A percentile compares a stretch with the other conserved stretches of the same genome.
These are phyloP conservation scores for Pogonognathellus flavescens DNA, from an alignment of 1,140 invertebrate genomes.

Conservation along the genomic window DNA sequence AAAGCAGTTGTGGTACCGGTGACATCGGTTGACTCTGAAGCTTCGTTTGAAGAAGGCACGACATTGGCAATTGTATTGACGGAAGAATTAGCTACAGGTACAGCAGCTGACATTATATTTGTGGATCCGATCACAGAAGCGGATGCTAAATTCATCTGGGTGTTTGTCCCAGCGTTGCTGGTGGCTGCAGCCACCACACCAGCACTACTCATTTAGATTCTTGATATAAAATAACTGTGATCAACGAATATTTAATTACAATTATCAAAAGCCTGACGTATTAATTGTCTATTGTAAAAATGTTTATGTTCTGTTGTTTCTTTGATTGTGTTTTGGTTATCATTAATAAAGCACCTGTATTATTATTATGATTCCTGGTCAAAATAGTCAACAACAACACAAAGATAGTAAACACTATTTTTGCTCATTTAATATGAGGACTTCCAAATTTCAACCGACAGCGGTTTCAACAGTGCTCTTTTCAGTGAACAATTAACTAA, in stretches of 20 bases:
- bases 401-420: background rate
- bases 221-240: background rate
- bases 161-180: background rate
- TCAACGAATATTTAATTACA: background rate
- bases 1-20: slow-evolving; percentile 62
- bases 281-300: no score
- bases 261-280: no score
- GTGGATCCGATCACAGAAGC: background rate
- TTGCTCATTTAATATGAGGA: background rate
- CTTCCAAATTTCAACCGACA: no score
- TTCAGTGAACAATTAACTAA: no score
- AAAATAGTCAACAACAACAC: background rate
- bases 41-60: background rate
- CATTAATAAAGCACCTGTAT: background rate
- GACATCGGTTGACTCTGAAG: background rate
- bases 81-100: background rate
- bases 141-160: slow-evolving; percentile 26
- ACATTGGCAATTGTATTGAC: background rate
- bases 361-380: background rate
- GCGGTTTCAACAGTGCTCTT: no score
- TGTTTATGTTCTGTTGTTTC: no score
- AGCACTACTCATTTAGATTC: slow-evolving; percentile 9
- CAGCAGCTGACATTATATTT: slow-evolving; percentile 18
- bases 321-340: background rate
- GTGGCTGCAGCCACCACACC: slow-evolving; percentile 5